These are phyloP conservation scores for Druon quercuslanigerum DNA, from an alignment of 1,140 invertebrate genomes.

Conservation along the genomic window DNA sequence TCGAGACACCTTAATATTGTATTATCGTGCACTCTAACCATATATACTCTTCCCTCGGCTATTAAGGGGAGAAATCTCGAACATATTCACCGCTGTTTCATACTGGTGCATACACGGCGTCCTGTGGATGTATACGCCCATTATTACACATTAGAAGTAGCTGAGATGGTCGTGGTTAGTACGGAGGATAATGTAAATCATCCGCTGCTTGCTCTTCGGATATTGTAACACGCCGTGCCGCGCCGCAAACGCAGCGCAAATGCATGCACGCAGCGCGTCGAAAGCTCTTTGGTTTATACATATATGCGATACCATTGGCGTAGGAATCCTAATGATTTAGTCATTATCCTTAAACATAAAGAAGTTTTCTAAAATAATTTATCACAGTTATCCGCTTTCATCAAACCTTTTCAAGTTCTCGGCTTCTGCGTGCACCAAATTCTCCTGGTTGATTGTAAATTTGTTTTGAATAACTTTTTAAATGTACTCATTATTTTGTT, in stretches of 20 bases:
- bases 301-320: conserved; percentile 10
- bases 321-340: neutral
- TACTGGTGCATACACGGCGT: conserved; percentile 30
- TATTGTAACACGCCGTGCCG: conserved; percentile 54
- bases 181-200: conserved; percentile 53
- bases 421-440: too few species aligned
- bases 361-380: too few species aligned
- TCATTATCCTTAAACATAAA: neutral
- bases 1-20: too few species aligned
- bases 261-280: conserved; percentile 26
- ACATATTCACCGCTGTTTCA: conserved; percentile 34
- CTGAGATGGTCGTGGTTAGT: conserved; percentile 48
- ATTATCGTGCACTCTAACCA: too few species aligned
- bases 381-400: too few species aligned
- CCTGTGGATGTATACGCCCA: conserved; percentile 39
- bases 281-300: conserved; percentile 21
- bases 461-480: too few species aligned
- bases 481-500: too few species aligned
- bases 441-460: too few species aligned
- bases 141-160: conserved; percentile 55
- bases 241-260: conserved; percentile 7
- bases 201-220: conserved; percentile 37
- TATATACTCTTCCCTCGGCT: conserved; percentile 39
- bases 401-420: too few species aligned
- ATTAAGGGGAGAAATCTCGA: conserved; percentile 30